phyloP scores from a whole-genome alignment of 2,113 vertebrate species.

The Empidonax alnorum region DNA sequence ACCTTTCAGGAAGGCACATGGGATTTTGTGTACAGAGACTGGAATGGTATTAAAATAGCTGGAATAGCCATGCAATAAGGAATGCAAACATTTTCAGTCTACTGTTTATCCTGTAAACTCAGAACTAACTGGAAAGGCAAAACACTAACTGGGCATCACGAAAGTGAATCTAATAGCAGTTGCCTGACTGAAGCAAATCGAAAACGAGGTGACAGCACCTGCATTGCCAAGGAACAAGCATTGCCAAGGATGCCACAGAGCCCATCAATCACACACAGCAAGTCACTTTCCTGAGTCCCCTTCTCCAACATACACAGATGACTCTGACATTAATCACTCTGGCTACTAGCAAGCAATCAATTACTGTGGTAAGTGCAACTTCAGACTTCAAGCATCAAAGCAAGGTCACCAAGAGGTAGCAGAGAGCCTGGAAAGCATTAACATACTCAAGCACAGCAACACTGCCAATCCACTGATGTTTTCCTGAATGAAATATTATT shows the following conservation, averaged over 20 bases:
- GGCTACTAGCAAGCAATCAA: conserved; percentile 25
- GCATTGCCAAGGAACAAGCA: not conserved
- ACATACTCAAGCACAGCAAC: not conserved
- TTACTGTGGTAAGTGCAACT: conserved; percentile 21
- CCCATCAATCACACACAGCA: not conserved
- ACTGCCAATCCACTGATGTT: not conserved
- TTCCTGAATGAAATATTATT: conserved; percentile 21
- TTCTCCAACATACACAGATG: not conserved
- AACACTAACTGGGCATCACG: not conserved
- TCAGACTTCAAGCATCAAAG: conserved; percentile 23
- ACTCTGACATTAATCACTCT: conserved; percentile 28
- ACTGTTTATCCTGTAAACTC: not conserved
- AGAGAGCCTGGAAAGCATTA: conserved; percentile 32
- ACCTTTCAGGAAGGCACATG: not conserved
- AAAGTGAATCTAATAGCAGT: not conserved
- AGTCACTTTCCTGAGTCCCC: not conserved
- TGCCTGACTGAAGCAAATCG: not conserved
- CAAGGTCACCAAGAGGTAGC: conserved; percentile 43
- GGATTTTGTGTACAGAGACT: not conserved
- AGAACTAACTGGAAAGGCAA: not conserved
- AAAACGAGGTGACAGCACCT: not conserved
- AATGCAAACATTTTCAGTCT: not conserved
- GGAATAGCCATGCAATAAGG: not conserved
- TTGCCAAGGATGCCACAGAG: not conserved
- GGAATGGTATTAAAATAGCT: not conserved